Base-by-base conservation (phyloP, 2,888 invertebrate species). In the Ctena decussata region DNA sequence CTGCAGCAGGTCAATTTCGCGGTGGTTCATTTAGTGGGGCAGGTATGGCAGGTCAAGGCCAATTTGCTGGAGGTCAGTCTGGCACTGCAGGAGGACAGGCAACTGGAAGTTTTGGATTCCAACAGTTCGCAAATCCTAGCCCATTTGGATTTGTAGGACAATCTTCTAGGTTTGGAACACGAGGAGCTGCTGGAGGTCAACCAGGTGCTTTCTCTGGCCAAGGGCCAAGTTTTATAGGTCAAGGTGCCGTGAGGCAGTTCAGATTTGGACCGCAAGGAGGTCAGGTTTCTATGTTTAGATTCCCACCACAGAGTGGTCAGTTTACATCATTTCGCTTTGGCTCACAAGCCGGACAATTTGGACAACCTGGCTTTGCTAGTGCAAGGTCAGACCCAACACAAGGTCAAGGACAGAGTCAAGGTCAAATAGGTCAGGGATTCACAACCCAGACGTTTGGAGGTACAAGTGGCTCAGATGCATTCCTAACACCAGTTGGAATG, bases 361-460 rank as follows among this genome's bases (percentile, higher is more conserved):
- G 35, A 3, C 35, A 5, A 35, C 12, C 11, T 35, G 18, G 65
- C 21, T 35, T 65, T 35, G 24, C 11, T 18, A 8, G 24, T 18
- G 5, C 53, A 18, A n/a, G 53, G 53, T 21, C 35, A 35, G 32
- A 3, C 15, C 35, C 11, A 65, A 18, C 21, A 21, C 65, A 65
- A 65, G 65, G 65, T 35, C 53, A 53, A 24, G 60, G 72, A 46
- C 75, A 65, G 57, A 39, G 32, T 57, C 60, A 60, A 39, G 57
- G 37, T 27, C 75, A 75, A 60, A n/a, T n/a, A 30, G 72, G 41
- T 21, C 39, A 39, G 44, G 15, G 39, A n/a, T 72, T 72, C 35
- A 15, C 44, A 41, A 72, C 41, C 11, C 44, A 41, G 39, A 72
- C 72, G 8, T 72, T 72, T 44, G 72, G 72, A 30, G 41, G 44